Evolutionary conservation across 2,797 vertebrate genomes (phyloP).

Genomic region (Pangasius macronema): DNA sequence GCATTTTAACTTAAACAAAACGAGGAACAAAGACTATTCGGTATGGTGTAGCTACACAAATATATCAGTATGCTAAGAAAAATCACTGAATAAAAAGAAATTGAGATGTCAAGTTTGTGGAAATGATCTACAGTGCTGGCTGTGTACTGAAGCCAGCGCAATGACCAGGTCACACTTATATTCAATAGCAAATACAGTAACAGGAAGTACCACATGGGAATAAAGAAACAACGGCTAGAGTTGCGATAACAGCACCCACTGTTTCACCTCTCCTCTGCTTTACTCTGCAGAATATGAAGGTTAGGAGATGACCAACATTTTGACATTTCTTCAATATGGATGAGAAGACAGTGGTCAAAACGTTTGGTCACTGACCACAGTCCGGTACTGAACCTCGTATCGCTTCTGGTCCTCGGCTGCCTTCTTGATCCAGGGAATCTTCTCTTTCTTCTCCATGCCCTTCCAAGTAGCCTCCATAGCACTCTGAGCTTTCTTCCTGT

Average conservation of each 20-base stretch:
- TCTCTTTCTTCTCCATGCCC: slow-evolving; percentile 83
- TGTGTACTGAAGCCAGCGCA: slow-evolving; percentile 6
- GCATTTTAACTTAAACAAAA: background rate
- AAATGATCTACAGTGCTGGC: background rate
- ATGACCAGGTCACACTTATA: background rate
- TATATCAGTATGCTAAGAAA: background rate
- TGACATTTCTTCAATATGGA: slow-evolving; percentile 61
- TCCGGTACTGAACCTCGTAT: slow-evolving; percentile 78
- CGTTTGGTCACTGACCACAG: slow-evolving; percentile 72
- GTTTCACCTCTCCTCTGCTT: slow-evolving; percentile 34
- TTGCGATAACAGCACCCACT: slow-evolving; percentile 6
- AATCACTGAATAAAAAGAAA: background rate
- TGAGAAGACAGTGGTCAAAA: slow-evolving; percentile 65
- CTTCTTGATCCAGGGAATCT: slow-evolving; percentile 83
- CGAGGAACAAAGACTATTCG: background rate
- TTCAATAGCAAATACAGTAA: background rate
- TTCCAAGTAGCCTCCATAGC: slow-evolving; percentile 79
- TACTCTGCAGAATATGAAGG: slow-evolving; percentile 19
- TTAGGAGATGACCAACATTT: slow-evolving; percentile 57
- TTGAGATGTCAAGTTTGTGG: background rate
- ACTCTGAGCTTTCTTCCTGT: slow-evolving; percentile 74
- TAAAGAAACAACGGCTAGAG: slow-evolving; percentile 8
- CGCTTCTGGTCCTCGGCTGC: slow-evolving; percentile 83
- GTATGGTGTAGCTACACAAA: too few species aligned
- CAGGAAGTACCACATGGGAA: slow-evolving; percentile 7